Evolutionary conservation across 2,113 vertebrate species (phyloP).

Genomic region (Agapornis roseicollis): DNA sequence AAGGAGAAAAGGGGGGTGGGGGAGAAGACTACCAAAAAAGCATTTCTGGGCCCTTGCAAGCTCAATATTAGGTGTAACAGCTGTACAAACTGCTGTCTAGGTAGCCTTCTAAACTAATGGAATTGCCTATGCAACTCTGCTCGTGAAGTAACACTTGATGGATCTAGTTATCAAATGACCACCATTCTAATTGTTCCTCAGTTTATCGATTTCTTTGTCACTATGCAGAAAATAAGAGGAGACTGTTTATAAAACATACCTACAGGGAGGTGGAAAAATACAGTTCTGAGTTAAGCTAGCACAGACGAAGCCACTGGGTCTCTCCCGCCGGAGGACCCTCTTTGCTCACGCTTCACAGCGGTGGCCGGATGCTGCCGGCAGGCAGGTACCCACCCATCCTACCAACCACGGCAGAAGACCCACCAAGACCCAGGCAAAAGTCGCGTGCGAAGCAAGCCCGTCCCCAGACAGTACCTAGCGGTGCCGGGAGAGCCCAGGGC

Average conservation of each 20-base stretch:
- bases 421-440: not conserved
- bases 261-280: not conserved
- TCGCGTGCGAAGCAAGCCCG: not conserved
- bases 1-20: not conserved
- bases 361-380: not conserved
- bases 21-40: not conserved
- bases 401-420: not conserved
- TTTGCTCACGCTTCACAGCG: not conserved
- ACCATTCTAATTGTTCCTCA: not conserved
- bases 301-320: not conserved
- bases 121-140: not conserved
- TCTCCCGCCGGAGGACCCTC: not conserved
- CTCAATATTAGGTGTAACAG: not conserved
- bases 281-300: not conserved
- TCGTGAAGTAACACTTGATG: not conserved
- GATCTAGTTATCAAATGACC: constrained; percentile 8
- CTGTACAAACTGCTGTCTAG: not conserved
- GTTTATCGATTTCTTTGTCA: not conserved
- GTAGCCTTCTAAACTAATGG: not conserved
- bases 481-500: too few species aligned
- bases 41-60: not conserved
- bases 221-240: not conserved
- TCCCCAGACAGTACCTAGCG: not conserved
- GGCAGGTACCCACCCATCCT: not conserved
- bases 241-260: not conserved